phyloP scores from a whole-genome alignment of 2,113 vertebrate genomes.

The Dryoscopus gambensis region DNA sequence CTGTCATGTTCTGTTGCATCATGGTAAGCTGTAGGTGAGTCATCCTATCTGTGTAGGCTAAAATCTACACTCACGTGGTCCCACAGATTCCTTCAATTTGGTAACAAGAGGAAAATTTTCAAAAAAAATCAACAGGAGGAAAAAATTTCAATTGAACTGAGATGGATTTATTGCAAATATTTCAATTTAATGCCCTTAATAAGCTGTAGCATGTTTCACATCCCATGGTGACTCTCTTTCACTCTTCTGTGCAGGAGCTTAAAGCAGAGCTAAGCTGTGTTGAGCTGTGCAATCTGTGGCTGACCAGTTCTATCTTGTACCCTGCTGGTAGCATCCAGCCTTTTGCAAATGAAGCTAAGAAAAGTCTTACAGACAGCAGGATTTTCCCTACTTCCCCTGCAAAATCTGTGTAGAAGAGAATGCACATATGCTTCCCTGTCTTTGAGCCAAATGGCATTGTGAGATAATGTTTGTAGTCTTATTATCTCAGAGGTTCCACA shows the following conservation, averaged over 20 bases:
- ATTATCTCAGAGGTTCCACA: not conserved
- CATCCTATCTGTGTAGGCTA: not conserved
- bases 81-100: not conserved
- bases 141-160: not conserved
- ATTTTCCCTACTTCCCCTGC: not conserved
- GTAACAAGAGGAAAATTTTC: not conserved
- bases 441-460: not conserved
- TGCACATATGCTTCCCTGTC: not conserved
- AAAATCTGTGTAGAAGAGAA: not conserved
- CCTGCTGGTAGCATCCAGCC: not conserved
- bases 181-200: not conserved
- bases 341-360: not conserved
- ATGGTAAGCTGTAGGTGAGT: not conserved
- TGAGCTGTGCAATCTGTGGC: not conserved
- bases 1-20: not conserved
- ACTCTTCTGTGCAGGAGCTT: not conserved
- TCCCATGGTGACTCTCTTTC: not conserved
- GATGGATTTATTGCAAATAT: not conserved
- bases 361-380: not conserved
- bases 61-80: not conserved
- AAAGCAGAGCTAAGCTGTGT: not conserved
- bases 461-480: not conserved
- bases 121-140: not conserved
- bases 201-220: not conserved
- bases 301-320: not conserved